Conservation (phyloP, 2,113 vertebrate genomes). For the Promerops cafer region DNA sequence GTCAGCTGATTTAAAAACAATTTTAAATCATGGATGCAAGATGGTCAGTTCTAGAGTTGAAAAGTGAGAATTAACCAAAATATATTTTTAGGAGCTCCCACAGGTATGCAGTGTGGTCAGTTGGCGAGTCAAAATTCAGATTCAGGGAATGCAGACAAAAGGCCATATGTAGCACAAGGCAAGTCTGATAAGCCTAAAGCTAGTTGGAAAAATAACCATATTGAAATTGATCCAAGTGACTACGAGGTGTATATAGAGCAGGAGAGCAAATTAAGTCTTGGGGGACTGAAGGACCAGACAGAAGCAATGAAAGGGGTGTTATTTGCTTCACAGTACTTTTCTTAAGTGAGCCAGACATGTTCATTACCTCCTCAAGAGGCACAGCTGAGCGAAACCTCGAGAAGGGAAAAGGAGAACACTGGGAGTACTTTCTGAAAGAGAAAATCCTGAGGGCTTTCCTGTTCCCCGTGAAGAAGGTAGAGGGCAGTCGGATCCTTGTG, state of each 20-base stretch:
- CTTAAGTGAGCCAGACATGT: background rate
- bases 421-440: background rate
- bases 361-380: background rate
- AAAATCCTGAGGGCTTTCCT: background rate
- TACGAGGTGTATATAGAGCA: accelerated
- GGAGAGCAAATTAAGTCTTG: background rate
- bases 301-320: background rate
- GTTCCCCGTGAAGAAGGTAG: background rate
- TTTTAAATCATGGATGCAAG: background rate
- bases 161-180: background rate
- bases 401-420: background rate
- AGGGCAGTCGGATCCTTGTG: background rate
- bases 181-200: background rate
- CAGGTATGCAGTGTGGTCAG: background rate
- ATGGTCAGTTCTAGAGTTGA: background rate
- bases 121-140: background rate
- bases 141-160: background rate
- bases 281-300: background rate
- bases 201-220: background rate
- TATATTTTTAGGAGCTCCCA: background rate
- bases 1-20: background rate
- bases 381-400: accelerated
- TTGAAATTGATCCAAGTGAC: background rate
- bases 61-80: background rate
- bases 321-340: background rate